These are phyloP conservation scores for Parauchenoglanis ngamensis DNA, from an alignment of 2,797 vertebrate genomes.

Conservation along the genomic window DNA sequence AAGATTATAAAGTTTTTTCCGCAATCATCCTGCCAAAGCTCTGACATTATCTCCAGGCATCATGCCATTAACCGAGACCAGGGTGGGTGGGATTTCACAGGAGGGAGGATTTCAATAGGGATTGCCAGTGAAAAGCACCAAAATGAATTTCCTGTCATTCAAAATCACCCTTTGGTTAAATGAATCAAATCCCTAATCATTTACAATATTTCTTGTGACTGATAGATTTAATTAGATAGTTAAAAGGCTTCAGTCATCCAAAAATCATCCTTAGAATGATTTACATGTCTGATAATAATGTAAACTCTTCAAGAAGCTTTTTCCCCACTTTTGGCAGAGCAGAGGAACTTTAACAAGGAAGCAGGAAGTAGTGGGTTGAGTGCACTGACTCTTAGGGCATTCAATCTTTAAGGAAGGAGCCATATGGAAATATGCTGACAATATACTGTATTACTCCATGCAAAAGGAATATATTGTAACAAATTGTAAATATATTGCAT, in stretches of 20 bases:
- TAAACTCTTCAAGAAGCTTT: slow-evolving; percentile 10
- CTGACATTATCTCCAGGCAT: slow-evolving; percentile 31
- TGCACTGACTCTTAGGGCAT: not conserved
- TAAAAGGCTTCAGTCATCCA: not conserved
- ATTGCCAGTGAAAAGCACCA: slow-evolving; percentile 11
- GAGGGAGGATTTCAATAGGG: slow-evolving; percentile 12
- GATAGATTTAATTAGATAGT: slow-evolving; percentile 28
- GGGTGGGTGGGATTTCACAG: slow-evolving; percentile 25
- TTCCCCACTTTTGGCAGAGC: not conserved
- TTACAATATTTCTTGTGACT: not conserved
- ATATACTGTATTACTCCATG: slow-evolving; percentile 5
- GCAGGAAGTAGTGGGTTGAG: not conserved
- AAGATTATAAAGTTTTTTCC: slow-evolving; percentile 36
- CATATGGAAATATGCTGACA: not conserved
- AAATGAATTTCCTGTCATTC: slow-evolving; percentile 27
- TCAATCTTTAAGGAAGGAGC: not conserved
- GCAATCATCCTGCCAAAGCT: slow-evolving; percentile 27
- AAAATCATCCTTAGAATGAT: slow-evolving; percentile 3
- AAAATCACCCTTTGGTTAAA: slow-evolving; percentile 16
- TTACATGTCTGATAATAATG: not conserved
- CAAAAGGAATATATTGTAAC: slow-evolving; percentile 5
- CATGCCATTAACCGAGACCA: slow-evolving; percentile 11
- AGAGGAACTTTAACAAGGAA: not conserved
- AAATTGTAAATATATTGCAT: slow-evolving; percentile 7
- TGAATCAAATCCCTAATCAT: slow-evolving; percentile 11